Conservation (phyloP, 2,113 vertebrate species). For the Erinaceus europaeus region DNA sequence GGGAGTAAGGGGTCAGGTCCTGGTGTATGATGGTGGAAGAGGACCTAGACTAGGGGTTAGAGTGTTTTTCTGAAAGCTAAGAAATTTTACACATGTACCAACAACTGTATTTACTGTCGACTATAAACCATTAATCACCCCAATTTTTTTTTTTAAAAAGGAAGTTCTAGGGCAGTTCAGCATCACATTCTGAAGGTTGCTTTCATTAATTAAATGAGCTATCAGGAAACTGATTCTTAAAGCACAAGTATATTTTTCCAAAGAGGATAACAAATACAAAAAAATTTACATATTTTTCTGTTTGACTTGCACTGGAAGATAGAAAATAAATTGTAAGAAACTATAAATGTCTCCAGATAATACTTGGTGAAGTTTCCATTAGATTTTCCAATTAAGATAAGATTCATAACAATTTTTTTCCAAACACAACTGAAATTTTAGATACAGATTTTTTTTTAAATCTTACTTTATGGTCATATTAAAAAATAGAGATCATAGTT, state of each 20-base stretch:
- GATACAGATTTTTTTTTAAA: constrained; percentile 28
- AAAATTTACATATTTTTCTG: constrained; percentile 19
- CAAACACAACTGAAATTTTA: constrained; percentile 68
- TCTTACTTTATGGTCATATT: constrained; percentile 45
- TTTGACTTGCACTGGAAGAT: constrained; percentile 53
- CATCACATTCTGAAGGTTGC: not conserved
- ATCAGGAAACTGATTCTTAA: constrained; percentile 2
- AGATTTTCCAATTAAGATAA: constrained; percentile 66
- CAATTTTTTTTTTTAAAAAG: too few relatives aligned
- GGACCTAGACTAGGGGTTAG: too few relatives aligned
- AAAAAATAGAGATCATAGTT: constrained; percentile 49
- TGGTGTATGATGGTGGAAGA: too few relatives aligned
- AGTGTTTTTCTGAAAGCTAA: too few relatives aligned
- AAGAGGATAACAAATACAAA: constrained; percentile 24
- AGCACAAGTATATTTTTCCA: constrained; percentile 37
- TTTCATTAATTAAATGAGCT: not conserved
- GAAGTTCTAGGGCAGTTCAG: not conserved
- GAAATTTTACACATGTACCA: too few relatives aligned
- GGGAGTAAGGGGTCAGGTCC: too few relatives aligned
- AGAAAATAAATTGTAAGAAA: constrained; percentile 46
- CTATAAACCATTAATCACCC: too few relatives aligned
- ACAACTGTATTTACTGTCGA: too few relatives aligned
- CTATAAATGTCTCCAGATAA: constrained; percentile 58
- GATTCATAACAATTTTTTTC: constrained; percentile 44
- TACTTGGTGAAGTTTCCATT: constrained; percentile 59